Percentiles rank a stretch among this genome's conserved stretches.
phyloP scores from a whole-genome alignment of 2,888 invertebrate species.

The Phyllotreta striolata region DNA sequence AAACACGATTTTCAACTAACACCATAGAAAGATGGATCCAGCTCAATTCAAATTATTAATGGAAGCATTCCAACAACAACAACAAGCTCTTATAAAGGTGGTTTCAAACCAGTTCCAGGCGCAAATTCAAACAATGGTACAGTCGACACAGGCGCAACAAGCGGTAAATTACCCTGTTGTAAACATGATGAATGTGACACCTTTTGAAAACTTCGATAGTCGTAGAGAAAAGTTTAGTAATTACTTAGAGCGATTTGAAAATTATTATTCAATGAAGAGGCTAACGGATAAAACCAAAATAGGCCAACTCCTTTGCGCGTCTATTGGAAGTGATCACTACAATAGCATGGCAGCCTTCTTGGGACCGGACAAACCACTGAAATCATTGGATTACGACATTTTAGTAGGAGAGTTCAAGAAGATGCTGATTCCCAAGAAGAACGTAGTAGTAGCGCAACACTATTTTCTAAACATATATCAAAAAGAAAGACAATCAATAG shows the following conservation, averaged over 20 bases:
- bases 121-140: no score
- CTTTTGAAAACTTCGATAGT: background rate
- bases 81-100: no score
- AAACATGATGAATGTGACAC: background rate
- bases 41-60: no score
- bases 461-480: constrained; percentile 11
- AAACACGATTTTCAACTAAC: no score
- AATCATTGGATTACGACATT: background rate
- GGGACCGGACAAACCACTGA: no score
- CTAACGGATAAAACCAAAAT: constrained; percentile 1
- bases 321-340: no score
- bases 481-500: constrained; percentile 9
- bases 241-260: constrained; percentile 6
- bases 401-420: background rate
- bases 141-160: no score
- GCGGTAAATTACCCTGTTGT: no score
- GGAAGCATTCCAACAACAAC: no score
- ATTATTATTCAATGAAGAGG: background rate
- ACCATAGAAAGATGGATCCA: no score
- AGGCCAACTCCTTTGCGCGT: background rate
- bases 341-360: no score
- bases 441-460: background rate
- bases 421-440: background rate
- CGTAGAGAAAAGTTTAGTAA: background rate
- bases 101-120: no score